Conservation (phyloP, 2,888 invertebrate species). For the Cistogaster globosa region DNA sequence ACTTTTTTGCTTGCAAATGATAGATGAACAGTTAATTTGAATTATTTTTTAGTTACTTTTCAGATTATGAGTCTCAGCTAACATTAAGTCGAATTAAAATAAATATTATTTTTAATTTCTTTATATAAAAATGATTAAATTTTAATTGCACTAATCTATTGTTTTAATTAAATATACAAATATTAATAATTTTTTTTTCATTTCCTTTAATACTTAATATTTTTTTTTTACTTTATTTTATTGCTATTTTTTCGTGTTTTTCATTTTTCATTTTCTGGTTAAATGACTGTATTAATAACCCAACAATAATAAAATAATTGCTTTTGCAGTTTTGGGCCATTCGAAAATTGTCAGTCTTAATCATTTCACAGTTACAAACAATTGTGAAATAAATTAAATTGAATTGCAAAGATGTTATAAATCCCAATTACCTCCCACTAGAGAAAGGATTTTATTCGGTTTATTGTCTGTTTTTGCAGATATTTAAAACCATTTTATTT, state of each 20-base stretch:
- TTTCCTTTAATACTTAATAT: background rate
- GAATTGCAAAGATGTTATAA: constrained; percentile 63
- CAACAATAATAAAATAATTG: constrained; percentile 69
- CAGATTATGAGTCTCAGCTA: no score
- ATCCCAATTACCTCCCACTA: constrained; percentile 47
- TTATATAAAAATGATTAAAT: background rate
- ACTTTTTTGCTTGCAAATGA: no score
- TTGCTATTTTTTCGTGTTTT: constrained; percentile 16
- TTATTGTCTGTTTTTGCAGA: constrained; percentile 66
- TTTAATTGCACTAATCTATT: constrained; percentile 20
- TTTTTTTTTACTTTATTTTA: constrained; percentile 9
- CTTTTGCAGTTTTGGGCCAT: constrained; percentile 62
- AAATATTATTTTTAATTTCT: no score
- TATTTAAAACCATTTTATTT: constrained; percentile 62
- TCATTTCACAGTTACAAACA: constrained; percentile 69
- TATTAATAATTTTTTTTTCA: constrained; percentile 19
- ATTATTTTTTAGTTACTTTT: no score
- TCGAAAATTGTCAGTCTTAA: constrained; percentile 69
- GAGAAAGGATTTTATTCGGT: constrained; percentile 61
- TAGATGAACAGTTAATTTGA: no score
- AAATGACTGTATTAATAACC: constrained; percentile 70
- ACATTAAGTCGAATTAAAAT: background rate
- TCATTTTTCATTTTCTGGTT: constrained; percentile 62
- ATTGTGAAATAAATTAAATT: constrained; percentile 71
- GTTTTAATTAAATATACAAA: constrained; percentile 8